Evolutionary conservation across 2,797 vertebrate species (phyloP).

Genomic region (Tokudaia muenninki): DNA sequence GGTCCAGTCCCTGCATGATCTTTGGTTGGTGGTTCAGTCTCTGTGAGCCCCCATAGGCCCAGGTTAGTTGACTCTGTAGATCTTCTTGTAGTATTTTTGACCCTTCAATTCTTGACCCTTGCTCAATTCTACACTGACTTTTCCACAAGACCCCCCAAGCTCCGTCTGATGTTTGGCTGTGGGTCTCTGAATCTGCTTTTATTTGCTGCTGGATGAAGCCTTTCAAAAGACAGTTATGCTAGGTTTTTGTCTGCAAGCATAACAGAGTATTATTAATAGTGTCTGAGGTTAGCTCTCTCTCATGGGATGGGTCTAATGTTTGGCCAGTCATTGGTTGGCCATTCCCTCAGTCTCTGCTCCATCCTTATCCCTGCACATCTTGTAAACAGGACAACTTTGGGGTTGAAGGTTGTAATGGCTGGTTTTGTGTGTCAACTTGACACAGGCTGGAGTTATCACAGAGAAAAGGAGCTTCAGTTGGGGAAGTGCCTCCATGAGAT

Average conservation of each 20-base stretch:
- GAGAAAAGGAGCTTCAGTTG: too few species aligned
- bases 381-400: not conserved
- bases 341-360: not conserved
- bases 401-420: not conserved
- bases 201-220: not conserved
- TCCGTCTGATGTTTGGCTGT: not conserved
- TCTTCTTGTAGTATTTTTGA: not conserved
- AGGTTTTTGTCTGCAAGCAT: not conserved
- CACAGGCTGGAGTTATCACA: too few species aligned
- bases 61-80: not conserved
- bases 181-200: not conserved
- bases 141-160: not conserved
- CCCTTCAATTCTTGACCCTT: not conserved
- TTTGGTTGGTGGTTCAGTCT: not conserved
- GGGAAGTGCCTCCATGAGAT: too few species aligned
- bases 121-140: not conserved
- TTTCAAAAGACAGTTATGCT: not conserved
- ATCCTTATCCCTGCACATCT: not conserved
- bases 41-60: not conserved
- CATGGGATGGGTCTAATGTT: not conserved
- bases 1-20: not conserved
- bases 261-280: not conserved
- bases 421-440: too few species aligned
- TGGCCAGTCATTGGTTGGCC: not conserved
- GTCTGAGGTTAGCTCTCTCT: not conserved